These are phyloP conservation scores for Calidris pugnax DNA, from an alignment of 2,113 vertebrate species.

Conservation along the genomic window DNA sequence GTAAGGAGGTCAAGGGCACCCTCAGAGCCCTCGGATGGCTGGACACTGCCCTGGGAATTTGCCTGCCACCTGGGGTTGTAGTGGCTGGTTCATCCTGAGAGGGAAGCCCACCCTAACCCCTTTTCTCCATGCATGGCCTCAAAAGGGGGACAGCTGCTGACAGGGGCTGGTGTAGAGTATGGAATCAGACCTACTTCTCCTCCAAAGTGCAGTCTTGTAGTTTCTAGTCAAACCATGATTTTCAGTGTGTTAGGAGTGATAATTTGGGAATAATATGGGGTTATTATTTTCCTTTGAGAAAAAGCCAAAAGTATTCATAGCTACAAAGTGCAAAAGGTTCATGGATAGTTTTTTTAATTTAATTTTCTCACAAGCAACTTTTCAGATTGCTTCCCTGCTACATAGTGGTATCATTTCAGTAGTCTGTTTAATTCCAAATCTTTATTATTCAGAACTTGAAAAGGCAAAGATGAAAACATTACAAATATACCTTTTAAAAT, in stretches of 20 bases:
- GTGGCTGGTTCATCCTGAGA: not conserved
- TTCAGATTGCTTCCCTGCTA: not conserved
- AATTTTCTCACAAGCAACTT: not conserved
- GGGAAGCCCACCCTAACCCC: not conserved
- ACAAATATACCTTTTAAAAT: not conserved
- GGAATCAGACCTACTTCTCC: not conserved
- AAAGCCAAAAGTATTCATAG: not conserved
- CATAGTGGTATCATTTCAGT: not conserved
- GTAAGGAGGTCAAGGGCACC: not conserved
- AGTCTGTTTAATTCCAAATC: not conserved
- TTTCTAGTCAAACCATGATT: not conserved
- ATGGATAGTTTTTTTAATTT: not conserved
- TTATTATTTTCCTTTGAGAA: not conserved
- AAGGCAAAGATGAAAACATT: not conserved
- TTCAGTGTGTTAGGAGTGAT: not conserved
- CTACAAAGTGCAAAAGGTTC: not conserved
- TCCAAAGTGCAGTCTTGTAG: accelerated
- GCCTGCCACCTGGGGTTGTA: no score
- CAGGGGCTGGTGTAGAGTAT: not conserved
- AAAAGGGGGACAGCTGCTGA: not conserved
- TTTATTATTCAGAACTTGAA: not conserved
- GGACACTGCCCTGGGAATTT: not conserved
- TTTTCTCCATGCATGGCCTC: not conserved
- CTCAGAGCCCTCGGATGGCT: not conserved
- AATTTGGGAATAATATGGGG: not conserved